Evolutionary conservation across 2,113 vertebrate species (phyloP), one percentile per base, ranked within the genome.

Genomic region (Micronisus gabar): DNA sequence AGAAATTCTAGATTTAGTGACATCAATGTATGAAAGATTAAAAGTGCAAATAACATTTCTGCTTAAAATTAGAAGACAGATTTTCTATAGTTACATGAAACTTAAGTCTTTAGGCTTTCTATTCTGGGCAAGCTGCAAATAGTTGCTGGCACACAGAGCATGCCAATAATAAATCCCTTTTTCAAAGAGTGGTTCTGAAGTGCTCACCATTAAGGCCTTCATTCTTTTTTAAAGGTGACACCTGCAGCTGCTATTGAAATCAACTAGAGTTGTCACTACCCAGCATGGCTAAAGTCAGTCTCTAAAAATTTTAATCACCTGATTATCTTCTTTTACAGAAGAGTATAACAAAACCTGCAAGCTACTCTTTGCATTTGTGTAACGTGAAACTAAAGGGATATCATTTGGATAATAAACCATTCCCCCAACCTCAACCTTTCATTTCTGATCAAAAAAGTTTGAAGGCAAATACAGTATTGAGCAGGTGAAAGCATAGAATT

Each of bases 1-100:
- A 91, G 81, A 96, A 95, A 97, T 68, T 88, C 88, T 84, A 96
- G 97, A 98, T 98, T 94, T 93, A 78, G 93, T 97, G 97, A 98
- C 98, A 98, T 59, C 50, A 83, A 43, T 8, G 9, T 52, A 79
- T 53, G 62, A 70, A 91, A 95, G 38, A 91, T 74, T 75, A 91
- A 68, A 53, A 81, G 76, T 11, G 50, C 86, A 91, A 95, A 88
- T 36, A 92, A 73, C 16, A 85, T 59, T 95, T 91, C 91, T 94
- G 81, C 94, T 97, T 96, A 96, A 88, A 94, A 73, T 94, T 90
- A 95, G 89, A 93, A 88, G 78, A 88, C 8, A 66, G 68, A 92
- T 97, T 97, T 95, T 83, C 93, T 97, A 82, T 87, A 95, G 86
- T 93, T 97, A 95, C 53, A 95, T 96, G 91, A 96, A 97, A 97